These are phyloP conservation scores for Halocaridina rubra DNA, from an alignment of 2,888 invertebrate genomes.

Conservation along the genomic window DNA sequence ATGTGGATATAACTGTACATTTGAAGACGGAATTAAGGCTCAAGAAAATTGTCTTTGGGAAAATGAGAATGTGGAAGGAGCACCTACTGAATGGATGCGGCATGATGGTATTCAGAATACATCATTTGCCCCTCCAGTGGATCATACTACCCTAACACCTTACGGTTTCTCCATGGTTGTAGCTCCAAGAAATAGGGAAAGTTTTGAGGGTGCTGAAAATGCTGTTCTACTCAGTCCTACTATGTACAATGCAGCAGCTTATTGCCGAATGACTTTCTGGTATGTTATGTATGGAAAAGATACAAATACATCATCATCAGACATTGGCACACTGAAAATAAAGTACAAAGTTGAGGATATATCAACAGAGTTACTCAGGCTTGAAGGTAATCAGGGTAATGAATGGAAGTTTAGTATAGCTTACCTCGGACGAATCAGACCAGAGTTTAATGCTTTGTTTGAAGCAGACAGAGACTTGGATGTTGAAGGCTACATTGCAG, in stretches of 20 bases:
- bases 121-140: constrained; percentile 25
- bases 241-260: constrained; percentile 33
- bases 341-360: constrained; percentile 3
- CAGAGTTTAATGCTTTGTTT: constrained; percentile 20
- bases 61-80: neutral
- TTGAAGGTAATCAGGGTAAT: constrained; percentile 18
- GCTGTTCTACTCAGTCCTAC: constrained; percentile 27
- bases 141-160: constrained; percentile 25
- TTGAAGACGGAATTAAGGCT: constrained; percentile 14
- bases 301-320: neutral
- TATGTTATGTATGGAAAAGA: constrained; percentile 31
- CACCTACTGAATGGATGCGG: neutral
- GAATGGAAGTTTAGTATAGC: constrained; percentile 38
- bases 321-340: constrained; percentile 19
- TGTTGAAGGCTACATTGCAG: constrained; percentile 37
- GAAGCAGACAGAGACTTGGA: constrained; percentile 32
- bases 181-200: neutral
- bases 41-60: constrained; percentile 27
- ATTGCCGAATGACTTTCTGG: constrained; percentile 47
- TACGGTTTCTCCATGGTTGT: constrained; percentile 38
- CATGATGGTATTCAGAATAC: neutral
- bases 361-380: constrained; percentile 7
- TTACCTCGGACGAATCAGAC: constrained; percentile 33
- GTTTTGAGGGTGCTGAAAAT: neutral
- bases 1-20: constrained; percentile 57